A percentile compares a stretch with the other conserved stretches of the same genome.
Evolutionary conservation across 2,113 vertebrate genomes (phyloP).

Genomic region (Sclerurus mexicanus): DNA sequence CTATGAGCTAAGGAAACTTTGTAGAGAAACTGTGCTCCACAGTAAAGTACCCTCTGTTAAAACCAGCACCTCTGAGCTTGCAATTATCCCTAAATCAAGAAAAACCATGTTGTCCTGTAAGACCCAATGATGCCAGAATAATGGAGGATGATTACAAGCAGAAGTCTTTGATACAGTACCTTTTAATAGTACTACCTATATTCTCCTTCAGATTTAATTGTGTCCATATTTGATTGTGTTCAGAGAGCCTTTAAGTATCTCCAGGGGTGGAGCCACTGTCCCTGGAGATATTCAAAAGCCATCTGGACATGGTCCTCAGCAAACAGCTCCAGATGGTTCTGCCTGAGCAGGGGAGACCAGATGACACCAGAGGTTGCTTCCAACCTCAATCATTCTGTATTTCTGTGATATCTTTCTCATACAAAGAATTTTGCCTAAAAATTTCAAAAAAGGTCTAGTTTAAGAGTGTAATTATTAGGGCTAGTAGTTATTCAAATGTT

Average conservation of each 20-base stretch:
- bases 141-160: not conserved
- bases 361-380: not conserved
- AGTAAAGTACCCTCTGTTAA: not conserved
- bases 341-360: not conserved
- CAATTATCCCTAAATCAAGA: not conserved
- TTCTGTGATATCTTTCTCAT: not conserved
- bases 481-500: not conserved
- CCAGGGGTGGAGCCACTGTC: not conserved
- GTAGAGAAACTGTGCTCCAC: not conserved
- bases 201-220: not conserved
- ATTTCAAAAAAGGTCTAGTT: not conserved
- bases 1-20: not conserved
- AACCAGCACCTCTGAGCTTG: not conserved
- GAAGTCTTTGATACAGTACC: not conserved
- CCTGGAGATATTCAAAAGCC: not conserved
- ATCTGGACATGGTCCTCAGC: not conserved
- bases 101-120: not conserved
- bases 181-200: not conserved
- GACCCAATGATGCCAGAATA: not conserved
- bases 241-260: not conserved
- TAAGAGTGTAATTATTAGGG: not conserved
- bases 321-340: not conserved
- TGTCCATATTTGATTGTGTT: not conserved
- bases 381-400: not conserved
- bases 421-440: not conserved